Percentiles rank a stretch among this genome's conserved stretches.
Evolutionary conservation across 2,113 vertebrate species (phyloP).

Genomic region (Monopterus albus): DNA sequence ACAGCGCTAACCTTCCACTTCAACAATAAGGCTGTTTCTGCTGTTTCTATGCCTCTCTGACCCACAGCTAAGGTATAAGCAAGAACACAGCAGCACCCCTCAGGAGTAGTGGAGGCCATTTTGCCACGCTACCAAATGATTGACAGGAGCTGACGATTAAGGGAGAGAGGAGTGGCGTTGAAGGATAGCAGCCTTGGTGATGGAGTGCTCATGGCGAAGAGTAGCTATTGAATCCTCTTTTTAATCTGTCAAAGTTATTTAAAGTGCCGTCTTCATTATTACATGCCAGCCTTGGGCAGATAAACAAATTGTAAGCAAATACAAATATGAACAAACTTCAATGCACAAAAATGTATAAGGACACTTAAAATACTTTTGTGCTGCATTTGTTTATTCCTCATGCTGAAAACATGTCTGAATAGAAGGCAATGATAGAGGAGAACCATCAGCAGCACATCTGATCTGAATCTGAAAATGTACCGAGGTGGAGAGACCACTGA

Average conservation of each 20-base stretch:
- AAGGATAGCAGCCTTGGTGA: conserved; percentile 71
- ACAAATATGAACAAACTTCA: neutral
- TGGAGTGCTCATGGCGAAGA: conserved; percentile 77
- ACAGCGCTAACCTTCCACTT: conserved; percentile 21
- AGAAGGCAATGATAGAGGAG: neutral
- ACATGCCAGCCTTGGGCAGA: conserved; percentile 71
- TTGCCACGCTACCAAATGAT: conserved; percentile 60
- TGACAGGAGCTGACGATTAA: conserved; percentile 78
- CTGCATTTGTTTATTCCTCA: no score
- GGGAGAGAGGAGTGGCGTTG: conserved; percentile 55
- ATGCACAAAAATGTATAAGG: neutral
- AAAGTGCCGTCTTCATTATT: conserved; percentile 81
- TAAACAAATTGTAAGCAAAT: conserved; percentile 52
- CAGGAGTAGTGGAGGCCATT: conserved; percentile 56
- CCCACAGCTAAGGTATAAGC: conserved; percentile 56
- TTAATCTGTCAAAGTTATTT: conserved; percentile 84
- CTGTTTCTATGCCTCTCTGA: conserved; percentile 41
- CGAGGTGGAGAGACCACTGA: conserved; percentile 11
- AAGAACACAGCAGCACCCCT: conserved; percentile 51
- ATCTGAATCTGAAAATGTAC: conserved; percentile 9
- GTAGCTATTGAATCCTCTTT: conserved; percentile 78
- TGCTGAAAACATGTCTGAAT: neutral
- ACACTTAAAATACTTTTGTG: no score
- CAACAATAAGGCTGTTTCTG: conserved; percentile 53
- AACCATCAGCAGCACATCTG: neutral